These are phyloP conservation scores for Laodelphax striatellus DNA, from an alignment of 1,140 invertebrate genomes.

Conservation along the genomic window DNA sequence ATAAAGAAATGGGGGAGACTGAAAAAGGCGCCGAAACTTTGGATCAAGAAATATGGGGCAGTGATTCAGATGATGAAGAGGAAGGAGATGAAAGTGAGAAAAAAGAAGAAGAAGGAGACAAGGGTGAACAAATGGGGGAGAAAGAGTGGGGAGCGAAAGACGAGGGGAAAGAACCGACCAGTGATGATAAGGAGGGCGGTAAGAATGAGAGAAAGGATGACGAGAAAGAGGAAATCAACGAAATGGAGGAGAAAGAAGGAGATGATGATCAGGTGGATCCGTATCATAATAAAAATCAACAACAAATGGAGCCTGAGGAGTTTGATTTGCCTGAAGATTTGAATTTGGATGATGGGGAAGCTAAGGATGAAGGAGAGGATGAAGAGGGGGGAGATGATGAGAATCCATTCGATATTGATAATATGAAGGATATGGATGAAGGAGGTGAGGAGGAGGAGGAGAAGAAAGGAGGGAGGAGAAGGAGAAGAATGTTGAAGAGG, in stretches of 20 bases:
- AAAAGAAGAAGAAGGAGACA: conserved; percentile 44
- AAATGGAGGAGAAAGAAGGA: conserved; percentile 64
- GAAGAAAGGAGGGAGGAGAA: conserved; percentile 18
- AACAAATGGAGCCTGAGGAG: conserved; percentile 64
- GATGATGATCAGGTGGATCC: conserved; percentile 79
- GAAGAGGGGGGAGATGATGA: conserved; percentile 43
- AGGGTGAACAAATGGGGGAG: conserved; percentile 31
- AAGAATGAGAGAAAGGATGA: conserved; percentile 42
- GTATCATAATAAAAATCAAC: conserved; percentile 55
- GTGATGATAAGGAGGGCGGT: conserved; percentile 37
- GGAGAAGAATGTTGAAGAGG: conserved; percentile 22
- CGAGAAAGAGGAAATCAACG: conserved; percentile 56
- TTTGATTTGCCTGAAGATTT: conserved; percentile 80
- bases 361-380: conserved; percentile 41
- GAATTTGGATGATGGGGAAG: conserved; percentile 59
- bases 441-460: conserved; percentile 18
- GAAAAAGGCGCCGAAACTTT: conserved; percentile 69
- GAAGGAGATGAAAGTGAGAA: conserved; percentile 43
- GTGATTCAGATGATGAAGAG: conserved; percentile 60
- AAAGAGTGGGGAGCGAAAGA: conserved; percentile 43
- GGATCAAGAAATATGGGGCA: conserved; percentile 71
- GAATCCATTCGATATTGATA: conserved; percentile 74
- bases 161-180: conserved; percentile 41
- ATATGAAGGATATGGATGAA: conserved; percentile 45
- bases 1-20: conserved; percentile 93